Evolutionary conservation across 2,888 invertebrate genomes (phyloP).

Genomic region (Sturmia bella): DNA sequence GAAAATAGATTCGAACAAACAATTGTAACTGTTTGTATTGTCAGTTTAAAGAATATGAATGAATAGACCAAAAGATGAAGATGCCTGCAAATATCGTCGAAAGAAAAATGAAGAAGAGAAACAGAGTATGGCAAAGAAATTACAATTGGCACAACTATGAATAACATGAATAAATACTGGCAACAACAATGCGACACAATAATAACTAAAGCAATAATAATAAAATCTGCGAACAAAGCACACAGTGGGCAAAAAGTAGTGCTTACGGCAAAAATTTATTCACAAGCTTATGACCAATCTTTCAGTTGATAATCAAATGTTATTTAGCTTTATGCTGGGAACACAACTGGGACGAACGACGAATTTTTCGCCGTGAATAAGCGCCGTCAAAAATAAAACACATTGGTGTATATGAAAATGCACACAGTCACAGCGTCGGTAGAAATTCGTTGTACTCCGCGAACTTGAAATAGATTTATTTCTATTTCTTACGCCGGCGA

Average conservation of each 20-base stretch:
- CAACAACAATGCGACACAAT: slow-evolving; percentile 30
- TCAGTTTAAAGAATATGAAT: slow-evolving; percentile 46
- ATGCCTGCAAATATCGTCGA: slow-evolving; percentile 6
- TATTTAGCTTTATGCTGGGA: not conserved
- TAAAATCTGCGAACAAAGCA: not conserved
- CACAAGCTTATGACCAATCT: too few species aligned
- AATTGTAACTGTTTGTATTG: slow-evolving; percentile 68
- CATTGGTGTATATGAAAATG: too few species aligned
- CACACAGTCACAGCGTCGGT: too few species aligned
- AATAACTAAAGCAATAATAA: slow-evolving; percentile 17
- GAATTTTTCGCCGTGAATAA: too few species aligned
- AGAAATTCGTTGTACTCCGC: too few species aligned
- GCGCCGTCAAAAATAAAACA: too few species aligned
- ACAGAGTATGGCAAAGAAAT: slow-evolving; percentile 1
- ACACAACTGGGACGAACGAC: too few species aligned
- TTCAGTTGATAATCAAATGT: too few species aligned
- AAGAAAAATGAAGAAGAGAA: slow-evolving; percentile 1
- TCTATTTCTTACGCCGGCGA: too few species aligned
- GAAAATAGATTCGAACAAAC: slow-evolving; percentile 58
- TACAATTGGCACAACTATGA: slow-evolving; percentile 12
- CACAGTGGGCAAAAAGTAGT: slow-evolving; percentile 17
- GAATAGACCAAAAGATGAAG: slow-evolving; percentile 40
- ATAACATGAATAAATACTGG: slow-evolving; percentile 36
- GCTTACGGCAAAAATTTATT: too few species aligned
- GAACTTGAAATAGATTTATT: too few species aligned